A percentile compares a stretch with the other conserved stretches of the same genome.
phyloP scores from a whole-genome alignment of 2,888 invertebrate species.

The Acleris laterana region DNA sequence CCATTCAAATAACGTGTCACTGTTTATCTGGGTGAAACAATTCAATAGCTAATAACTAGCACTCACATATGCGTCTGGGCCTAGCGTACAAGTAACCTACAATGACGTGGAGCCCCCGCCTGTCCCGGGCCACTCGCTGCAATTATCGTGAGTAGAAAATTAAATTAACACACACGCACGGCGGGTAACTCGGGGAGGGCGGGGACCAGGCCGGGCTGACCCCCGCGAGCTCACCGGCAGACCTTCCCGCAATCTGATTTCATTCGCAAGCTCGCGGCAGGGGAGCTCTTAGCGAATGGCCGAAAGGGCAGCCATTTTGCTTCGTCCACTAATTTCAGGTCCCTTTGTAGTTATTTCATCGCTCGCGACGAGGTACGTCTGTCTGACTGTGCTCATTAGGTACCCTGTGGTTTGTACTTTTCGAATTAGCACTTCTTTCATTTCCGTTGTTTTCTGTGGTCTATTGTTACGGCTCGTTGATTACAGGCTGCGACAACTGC shows the following conservation, averaged over 20 bases:
- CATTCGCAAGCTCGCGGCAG: slow-evolving; percentile 37
- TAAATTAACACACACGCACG: slow-evolving; percentile 82
- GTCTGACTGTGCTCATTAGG: slow-evolving; percentile 61
- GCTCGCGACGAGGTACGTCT: slow-evolving; percentile 69
- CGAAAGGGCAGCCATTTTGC: slow-evolving; percentile 78
- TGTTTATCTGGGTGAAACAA: slow-evolving; percentile 18
- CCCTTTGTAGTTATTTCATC: slow-evolving; percentile 75
- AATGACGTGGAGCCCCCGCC: slow-evolving; percentile 63
- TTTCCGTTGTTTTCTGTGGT: slow-evolving; percentile 67
- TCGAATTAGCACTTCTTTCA: slow-evolving; percentile 81
- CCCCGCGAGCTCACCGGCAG: slow-evolving; percentile 35
- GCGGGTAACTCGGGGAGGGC: slow-evolving; percentile 65
- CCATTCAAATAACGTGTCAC: slow-evolving; percentile 7
- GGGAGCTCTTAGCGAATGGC: slow-evolving; percentile 47
- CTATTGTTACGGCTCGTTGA: slow-evolving; percentile 65
- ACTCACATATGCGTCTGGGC: slow-evolving; percentile 54
- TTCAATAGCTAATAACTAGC: slow-evolving; percentile 36
- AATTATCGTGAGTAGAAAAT: slow-evolving; percentile 81
- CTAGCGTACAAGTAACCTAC: slow-evolving; percentile 66
- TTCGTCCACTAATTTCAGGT: slow-evolving; percentile 75
- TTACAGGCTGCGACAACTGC: slow-evolving; percentile 54
- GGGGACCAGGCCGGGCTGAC: slow-evolving; percentile 55
- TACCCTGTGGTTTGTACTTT: slow-evolving; percentile 77
- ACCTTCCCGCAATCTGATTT: neutral
- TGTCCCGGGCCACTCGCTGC: slow-evolving; percentile 59